phyloP scores from a whole-genome alignment of 2,888 invertebrate genomes.

The Bursaphelenchus okinawaensis region DNA sequence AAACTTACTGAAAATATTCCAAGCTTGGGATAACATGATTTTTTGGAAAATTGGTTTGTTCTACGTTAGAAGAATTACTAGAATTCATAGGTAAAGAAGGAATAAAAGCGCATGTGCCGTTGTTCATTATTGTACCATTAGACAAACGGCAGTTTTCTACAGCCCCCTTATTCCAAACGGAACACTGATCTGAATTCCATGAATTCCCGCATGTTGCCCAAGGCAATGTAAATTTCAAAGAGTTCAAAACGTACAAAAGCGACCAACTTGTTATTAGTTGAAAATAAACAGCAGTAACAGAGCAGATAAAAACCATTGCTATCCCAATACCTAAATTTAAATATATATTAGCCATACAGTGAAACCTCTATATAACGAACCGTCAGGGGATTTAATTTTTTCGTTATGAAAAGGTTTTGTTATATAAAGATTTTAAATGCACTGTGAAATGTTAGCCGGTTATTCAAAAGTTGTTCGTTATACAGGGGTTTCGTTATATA shows the following conservation, averaged over 20 bases:
- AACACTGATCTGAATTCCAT: conserved; percentile 70
- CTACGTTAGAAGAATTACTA: conserved; percentile 6
- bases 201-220: conserved; percentile 81
- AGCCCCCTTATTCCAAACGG: conserved; percentile 41
- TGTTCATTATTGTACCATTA: conserved; percentile 51
- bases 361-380: too few species aligned
- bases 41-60: conserved; percentile 7
- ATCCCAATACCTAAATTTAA: conserved; percentile 62
- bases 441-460: too few species aligned
- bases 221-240: conserved; percentile 73
- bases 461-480: too few species aligned
- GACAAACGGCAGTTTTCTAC: conserved; percentile 36
- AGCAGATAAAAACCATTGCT: conserved; percentile 63
- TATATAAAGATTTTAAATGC: too few species aligned
- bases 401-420: too few species aligned
- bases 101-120: conserved; percentile 45
- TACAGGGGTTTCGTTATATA: too few species aligned
- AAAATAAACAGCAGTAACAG: conserved; percentile 63
- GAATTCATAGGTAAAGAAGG: conserved; percentile 16
- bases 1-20: conserved; percentile 61
- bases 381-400: too few species aligned
- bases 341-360: too few species aligned
- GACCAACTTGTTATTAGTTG: conserved; percentile 64
- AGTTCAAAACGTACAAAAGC: conserved; percentile 66
- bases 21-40: conserved; percentile 60